Conservation (phyloP, 1,140 invertebrate species). For the Diabrotica undecimpunctata region DNA sequence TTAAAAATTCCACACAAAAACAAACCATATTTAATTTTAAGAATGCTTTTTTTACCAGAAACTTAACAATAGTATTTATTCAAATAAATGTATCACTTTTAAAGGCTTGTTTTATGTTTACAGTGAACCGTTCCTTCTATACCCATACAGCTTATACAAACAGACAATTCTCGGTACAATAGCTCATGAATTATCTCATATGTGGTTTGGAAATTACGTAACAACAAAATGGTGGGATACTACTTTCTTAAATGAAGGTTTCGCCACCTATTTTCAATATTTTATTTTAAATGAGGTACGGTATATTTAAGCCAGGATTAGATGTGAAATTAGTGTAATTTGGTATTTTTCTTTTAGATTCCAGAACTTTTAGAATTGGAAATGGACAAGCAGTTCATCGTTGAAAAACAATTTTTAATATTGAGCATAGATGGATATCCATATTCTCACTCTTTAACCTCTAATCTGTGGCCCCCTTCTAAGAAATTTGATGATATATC, state of each 20-base stretch:
- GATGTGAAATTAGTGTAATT: background rate
- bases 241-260: slow-evolving; percentile 53
- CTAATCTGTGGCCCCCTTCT: no score
- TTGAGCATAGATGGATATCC: no score
- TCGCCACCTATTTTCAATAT: slow-evolving; percentile 50
- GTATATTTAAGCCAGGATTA: background rate
- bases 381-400: slow-evolving; percentile 44
- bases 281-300: slow-evolving; percentile 20
- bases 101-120: slow-evolving; percentile 58
- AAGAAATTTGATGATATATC: no score
- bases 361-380: slow-evolving; percentile 23
- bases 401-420: slow-evolving; percentile 53
- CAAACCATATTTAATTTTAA: no score
- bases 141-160: slow-evolving; percentile 45
- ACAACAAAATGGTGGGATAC: slow-evolving; percentile 53
- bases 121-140: slow-evolving; percentile 51
- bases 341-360: slow-evolving; percentile 15
- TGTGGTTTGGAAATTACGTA: slow-evolving; percentile 71
- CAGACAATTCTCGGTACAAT: slow-evolving; percentile 55
- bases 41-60: no score
- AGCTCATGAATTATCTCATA: slow-evolving; percentile 61
- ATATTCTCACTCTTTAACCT: no score
- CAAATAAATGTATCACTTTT: background rate
- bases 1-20: no score
- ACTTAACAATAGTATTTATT: background rate